Percentiles rank a stretch among this genome's conserved stretches.
Conservation (phyloP, 2,797 vertebrate species). For the Hydrolagus colliei region DNA sequence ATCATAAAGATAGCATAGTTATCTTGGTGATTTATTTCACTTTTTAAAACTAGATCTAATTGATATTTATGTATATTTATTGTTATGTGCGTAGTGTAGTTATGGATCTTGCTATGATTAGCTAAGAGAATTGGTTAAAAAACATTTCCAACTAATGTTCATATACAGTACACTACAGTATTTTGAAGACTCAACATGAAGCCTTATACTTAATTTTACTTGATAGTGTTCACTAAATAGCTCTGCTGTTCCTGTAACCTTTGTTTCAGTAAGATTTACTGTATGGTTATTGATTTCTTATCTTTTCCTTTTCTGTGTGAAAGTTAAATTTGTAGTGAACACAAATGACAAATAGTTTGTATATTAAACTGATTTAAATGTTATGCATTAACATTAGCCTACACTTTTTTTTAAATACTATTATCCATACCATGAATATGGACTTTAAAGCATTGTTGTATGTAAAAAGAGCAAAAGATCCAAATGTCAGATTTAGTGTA, state of each 20-base stretch:
- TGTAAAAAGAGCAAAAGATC: constrained; percentile 2
- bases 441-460: background rate
- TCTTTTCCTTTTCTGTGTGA: background rate
- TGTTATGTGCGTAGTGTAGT: background rate
- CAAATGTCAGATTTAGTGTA: constrained; percentile 10
- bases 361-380: constrained; percentile 1
- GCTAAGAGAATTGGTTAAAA: background rate
- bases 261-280: background rate
- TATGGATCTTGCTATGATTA: constrained; percentile 7
- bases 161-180: background rate
- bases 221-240: background rate
- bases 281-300: background rate
- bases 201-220: background rate
- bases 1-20: background rate
- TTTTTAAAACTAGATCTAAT: background rate
- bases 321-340: background rate
- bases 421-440: background rate
- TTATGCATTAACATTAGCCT: background rate
- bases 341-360: background rate
- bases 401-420: background rate
- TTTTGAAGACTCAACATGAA: background rate
- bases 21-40: background rate
- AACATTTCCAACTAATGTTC: background rate
- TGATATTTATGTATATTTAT: constrained; percentile 16
- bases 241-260: background rate